Evolutionary conservation across 2,888 invertebrate species (phyloP), one percentile per base, ranked within the genome.

Genomic region (Diaphora mendica): DNA sequence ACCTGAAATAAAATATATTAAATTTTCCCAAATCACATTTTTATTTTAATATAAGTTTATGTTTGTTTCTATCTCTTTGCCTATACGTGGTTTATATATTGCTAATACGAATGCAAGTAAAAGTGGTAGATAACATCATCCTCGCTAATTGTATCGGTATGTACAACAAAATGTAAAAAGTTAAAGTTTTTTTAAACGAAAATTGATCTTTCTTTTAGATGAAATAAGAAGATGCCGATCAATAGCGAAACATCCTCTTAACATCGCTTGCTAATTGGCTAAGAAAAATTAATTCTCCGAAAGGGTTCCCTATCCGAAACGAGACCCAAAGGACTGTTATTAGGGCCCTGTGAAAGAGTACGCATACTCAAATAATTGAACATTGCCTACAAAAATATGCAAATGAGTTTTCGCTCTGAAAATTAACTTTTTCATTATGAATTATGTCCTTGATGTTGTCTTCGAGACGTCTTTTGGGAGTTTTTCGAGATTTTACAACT

Each of bases 361-460:
- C 87, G 86, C 87, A 88, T 88, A 91, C 91, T 91, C 91, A 88
- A 92, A 94, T 95, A 95, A 95, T 95, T 93, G 94, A 91, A 91
- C 88, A 87, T 86, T 82, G 91, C 88, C 86, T 87, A 91, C 92
- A 92, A 94, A 95, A 95, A 94, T 95, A 95, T 95, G 95, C 92
- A 95, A 95, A 95, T 95, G 91, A 91, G 90, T 84, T 90, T 89
- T 87, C 84, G 86, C 90, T 86, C 88, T 87, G 93, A 93, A 95
- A 95, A 95, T 95, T 94, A 94, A 95, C 95, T 95, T 95, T 95
- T 95, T 95, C 95, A 95, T 95, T 90, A 95, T 95, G 95, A 95
- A 94, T 95, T 94, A 95, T 94, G 94, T 94, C 94, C 89, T 93
- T 90, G 87, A 92, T 88, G 88, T 85, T 91, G 92, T 94, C 94